These are phyloP conservation scores for Liodrosophila aerea DNA, from an alignment of 2,888 invertebrate species.

Conservation along the genomic window DNA sequence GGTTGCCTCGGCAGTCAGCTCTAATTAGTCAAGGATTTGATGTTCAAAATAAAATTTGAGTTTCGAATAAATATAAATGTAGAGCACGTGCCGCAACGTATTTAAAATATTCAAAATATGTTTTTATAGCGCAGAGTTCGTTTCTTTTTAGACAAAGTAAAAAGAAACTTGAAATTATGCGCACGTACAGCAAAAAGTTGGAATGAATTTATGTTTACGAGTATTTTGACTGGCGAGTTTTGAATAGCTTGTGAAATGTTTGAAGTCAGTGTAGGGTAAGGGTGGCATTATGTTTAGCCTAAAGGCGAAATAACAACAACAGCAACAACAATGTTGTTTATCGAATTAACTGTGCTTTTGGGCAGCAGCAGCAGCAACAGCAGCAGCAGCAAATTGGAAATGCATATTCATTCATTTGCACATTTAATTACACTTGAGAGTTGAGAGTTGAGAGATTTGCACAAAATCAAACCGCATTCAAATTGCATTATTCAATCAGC, in stretches of 20 bases:
- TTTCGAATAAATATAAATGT: constrained; percentile 12
- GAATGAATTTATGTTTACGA: constrained; percentile 24
- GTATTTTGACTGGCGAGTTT: constrained; percentile 19
- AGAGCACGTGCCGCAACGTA: constrained; percentile 51
- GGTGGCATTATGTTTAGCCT: constrained; percentile 4
- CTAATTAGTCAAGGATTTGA: constrained; percentile 68
- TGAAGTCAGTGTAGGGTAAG: not conserved
- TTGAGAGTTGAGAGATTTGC: constrained; percentile 44
- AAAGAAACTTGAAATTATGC: constrained; percentile 41
- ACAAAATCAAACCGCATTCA: constrained; percentile 69
- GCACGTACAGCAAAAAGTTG: constrained; percentile 48
- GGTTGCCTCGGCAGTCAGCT: constrained; percentile 16
- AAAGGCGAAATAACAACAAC: not conserved
- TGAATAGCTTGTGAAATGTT: not conserved
- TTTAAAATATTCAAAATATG: constrained; percentile 53
- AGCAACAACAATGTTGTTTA: constrained; percentile 30
- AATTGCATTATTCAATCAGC: constrained; percentile 69
- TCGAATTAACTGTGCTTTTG: constrained; percentile 46
- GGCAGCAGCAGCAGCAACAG: constrained; percentile 15
- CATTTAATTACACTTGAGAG: constrained; percentile 65
- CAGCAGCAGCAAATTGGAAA: constrained; percentile 2
- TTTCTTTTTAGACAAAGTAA: constrained; percentile 17
- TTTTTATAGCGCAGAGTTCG: constrained; percentile 9
- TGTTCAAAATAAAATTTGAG: constrained; percentile 26
- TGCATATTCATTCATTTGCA: constrained; percentile 57